Conservation (phyloP, 2,113 vertebrate species). For the Pachypanchax playfairii region DNA sequence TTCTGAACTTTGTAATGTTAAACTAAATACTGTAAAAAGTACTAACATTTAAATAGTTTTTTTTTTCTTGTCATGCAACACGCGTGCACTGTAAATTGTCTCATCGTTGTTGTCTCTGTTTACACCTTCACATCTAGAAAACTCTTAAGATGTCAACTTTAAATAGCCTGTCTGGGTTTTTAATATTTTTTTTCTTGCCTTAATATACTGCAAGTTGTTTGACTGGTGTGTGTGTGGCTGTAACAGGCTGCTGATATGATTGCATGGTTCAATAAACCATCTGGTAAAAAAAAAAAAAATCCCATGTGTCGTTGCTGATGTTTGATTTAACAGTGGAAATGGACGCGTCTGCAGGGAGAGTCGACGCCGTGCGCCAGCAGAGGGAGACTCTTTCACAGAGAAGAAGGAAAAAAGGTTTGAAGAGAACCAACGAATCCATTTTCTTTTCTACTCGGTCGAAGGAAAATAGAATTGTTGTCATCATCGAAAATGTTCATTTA, state of each 20-base stretch:
- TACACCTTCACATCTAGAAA: constrained; percentile 61
- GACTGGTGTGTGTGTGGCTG: constrained; percentile 66
- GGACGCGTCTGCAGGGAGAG: neutral
- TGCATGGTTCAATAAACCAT: constrained; percentile 78
- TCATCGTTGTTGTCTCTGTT: constrained; percentile 66
- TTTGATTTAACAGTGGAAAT: neutral
- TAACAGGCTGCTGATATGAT: constrained; percentile 67
- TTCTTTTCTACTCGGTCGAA: too few relatives aligned
- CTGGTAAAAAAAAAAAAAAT: constrained; percentile 49
- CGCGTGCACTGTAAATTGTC: constrained; percentile 37
- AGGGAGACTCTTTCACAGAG: constrained; percentile 49
- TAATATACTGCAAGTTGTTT: constrained; percentile 71
- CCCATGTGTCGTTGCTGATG: neutral
- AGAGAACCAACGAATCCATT: neutral
- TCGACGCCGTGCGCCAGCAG: constrained; percentile 49
- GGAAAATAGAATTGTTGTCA: too few relatives aligned
- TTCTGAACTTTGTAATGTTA: constrained; percentile 35
- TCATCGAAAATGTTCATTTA: too few relatives aligned
- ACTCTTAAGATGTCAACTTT: constrained; percentile 66
- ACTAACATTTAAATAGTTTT: constrained; percentile 31
- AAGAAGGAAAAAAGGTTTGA: neutral
- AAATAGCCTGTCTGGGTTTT: constrained; percentile 46
- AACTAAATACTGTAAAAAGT: constrained; percentile 40
- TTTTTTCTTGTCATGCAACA: constrained; percentile 37
- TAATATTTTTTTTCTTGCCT: constrained; percentile 61